Evolutionary conservation across 2,797 vertebrate species (phyloP).

Genomic region (Stomatorhinus walkeri): DNA sequence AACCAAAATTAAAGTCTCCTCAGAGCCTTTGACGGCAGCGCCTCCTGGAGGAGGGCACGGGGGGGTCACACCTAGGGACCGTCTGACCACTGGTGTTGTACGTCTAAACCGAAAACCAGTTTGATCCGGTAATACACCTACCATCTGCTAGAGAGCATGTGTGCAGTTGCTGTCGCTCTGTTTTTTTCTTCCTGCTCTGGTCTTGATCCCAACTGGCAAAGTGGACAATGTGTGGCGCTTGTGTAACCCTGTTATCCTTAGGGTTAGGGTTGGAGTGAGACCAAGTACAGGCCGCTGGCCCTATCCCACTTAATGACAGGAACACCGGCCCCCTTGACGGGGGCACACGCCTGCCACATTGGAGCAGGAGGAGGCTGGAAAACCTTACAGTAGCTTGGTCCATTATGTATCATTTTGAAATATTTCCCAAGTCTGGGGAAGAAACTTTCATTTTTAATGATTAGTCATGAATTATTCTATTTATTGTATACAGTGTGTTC

Average conservation of each 20-base stretch:
- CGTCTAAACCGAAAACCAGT: background rate
- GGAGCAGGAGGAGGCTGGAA: slow-evolving; percentile 75
- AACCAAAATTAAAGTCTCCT: background rate
- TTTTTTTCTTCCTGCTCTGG: background rate
- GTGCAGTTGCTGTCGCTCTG: background rate
- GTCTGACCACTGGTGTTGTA: background rate
- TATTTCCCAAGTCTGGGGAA: slow-evolving; percentile 92
- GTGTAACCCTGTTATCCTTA: background rate
- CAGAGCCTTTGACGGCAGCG: background rate
- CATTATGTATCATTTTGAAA: slow-evolving; percentile 97
- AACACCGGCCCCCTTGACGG: slow-evolving; percentile 46
- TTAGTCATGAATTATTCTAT: slow-evolving; percentile 99
- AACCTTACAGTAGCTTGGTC: slow-evolving; percentile 94
- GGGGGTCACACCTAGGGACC: background rate
- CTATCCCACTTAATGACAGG: slow-evolving; percentile 7
- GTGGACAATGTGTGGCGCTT: background rate
- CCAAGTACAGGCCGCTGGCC: background rate
- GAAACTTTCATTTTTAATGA: slow-evolving; percentile 99
- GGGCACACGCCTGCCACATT: slow-evolving; percentile 50
- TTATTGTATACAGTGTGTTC: slow-evolving; percentile 93
- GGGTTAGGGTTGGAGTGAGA: background rate
- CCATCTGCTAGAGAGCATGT: background rate
- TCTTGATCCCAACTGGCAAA: background rate
- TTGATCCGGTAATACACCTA: background rate
- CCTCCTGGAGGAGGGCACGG: background rate